Evolutionary conservation across 2,113 vertebrate species (phyloP), one percentile per base, ranked within the genome.

Genomic region (Malurus alboscapulatus): DNA sequence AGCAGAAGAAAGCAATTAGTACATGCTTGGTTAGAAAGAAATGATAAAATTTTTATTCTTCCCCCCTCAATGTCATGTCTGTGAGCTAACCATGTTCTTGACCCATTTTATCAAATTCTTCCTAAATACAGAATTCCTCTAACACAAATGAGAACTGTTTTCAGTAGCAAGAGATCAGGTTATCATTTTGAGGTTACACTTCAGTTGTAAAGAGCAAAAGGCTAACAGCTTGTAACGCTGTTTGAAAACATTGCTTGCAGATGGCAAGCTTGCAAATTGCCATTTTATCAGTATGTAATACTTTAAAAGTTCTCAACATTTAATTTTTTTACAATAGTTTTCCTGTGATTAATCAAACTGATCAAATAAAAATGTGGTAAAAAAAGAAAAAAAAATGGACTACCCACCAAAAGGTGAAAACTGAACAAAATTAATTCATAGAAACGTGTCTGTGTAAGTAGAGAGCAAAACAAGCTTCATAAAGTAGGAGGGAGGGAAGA

Each of bases 41-140:
- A 75, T 21, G 0, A 85, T 34, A 72, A 69, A 7, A 6, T 36
- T 53, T 55, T 62, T 74, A 72, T 68, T 57, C 34, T 8, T 17
- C 2, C 1, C 5, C 3, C 3, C 3, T 4, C 12, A 16, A 65
- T 44, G 7, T 42, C 10, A 63, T 38, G 3, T 58, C 45, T 91
- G 7, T n/a, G 83, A 63, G 22, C 4, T 29, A 68, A 55, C 59
- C 51, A 38, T 22, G 9, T 89, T 12, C 47, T 85, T 94, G 59
- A 95, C 48, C 19, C 11, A 75, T 13, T 80, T 94, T 57, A 74
- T 40, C 58, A 74, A 51, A 48, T 82, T 90, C 48, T 71, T 34
- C 42, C 29, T 83, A 67, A n/a, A 80, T 48, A 34, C 7, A 74
- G 63, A 90, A 79, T 61, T 92, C 92, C 38, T 79, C 32, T 87